phyloP scores from a whole-genome alignment of 2,888 invertebrate species.

The Andrena camellia region DNA sequence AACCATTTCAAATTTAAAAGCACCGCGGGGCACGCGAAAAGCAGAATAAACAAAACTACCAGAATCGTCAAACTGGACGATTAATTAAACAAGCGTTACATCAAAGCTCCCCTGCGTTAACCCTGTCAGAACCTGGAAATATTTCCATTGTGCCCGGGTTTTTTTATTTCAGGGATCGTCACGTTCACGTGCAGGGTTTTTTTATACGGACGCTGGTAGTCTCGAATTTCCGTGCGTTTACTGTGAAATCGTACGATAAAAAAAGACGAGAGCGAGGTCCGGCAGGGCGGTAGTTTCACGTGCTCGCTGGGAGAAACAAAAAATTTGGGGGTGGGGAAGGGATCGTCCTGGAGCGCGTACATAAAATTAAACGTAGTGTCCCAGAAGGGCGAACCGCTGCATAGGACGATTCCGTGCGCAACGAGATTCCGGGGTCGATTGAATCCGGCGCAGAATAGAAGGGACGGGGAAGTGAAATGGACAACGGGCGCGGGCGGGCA shows the following conservation, averaged over 20 bases:
- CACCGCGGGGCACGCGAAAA: too few species aligned
- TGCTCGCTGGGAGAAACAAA: background rate
- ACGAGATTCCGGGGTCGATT: constrained; percentile 62
- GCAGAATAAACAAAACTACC: too few species aligned
- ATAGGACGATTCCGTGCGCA: constrained; percentile 49
- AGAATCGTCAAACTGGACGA: too few species aligned
- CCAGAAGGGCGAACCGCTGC: constrained; percentile 47
- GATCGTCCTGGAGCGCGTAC: constrained; percentile 2
- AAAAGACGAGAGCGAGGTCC: background rate
- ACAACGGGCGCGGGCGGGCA: constrained; percentile 11
- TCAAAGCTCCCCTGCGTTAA: too few species aligned
- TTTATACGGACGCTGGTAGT: background rate
- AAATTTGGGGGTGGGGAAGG: background rate
- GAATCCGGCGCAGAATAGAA: constrained; percentile 58
- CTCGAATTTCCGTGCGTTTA: background rate
- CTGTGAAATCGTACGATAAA: background rate
- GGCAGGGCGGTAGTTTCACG: constrained; percentile 3
- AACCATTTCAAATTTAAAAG: too few species aligned
- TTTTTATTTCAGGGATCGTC: background rate
- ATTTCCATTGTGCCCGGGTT: too few species aligned
- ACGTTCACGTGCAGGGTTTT: background rate
- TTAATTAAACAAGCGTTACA: too few species aligned
- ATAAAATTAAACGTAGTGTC: constrained; percentile 61
- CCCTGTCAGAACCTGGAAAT: too few species aligned
- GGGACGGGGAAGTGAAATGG: constrained; percentile 36